These are phyloP conservation scores for Pseudorectes ferrugineus DNA, from an alignment of 2,113 vertebrate species.

Conservation along the genomic window DNA sequence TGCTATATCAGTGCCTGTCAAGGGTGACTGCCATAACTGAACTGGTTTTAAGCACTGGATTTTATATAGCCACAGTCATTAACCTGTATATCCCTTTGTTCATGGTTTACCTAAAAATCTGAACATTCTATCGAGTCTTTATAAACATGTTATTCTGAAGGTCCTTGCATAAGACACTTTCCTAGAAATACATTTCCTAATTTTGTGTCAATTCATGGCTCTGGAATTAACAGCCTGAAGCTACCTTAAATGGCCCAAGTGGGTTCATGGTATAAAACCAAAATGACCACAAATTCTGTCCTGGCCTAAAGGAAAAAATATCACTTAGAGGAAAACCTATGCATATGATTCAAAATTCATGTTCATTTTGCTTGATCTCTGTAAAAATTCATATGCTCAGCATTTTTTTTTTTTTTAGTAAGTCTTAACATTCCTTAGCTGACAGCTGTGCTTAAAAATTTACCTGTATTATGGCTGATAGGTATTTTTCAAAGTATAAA, in stretches of 20 bases:
- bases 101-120: neutral
- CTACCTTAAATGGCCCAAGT: neutral
- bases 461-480: neutral
- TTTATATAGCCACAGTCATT: neutral
- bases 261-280: neutral
- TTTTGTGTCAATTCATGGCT: neutral
- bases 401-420: neutral
- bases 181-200: neutral
- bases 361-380: neutral
- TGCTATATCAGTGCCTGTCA: neutral
- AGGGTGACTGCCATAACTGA: neutral
- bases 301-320: neutral
- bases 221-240: neutral
- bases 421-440: neutral
- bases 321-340: neutral
- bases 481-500: neutral
- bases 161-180: neutral
- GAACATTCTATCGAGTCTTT: neutral
- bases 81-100: no score
- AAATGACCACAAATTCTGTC: neutral
- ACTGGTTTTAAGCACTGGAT: neutral
- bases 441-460: neutral
- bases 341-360: neutral
- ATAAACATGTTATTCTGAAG: neutral
- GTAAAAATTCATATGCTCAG: neutral